A percentile compares a stretch with the other conserved stretches of the same genome.
These are phyloP conservation scores for Oreochromis spilurus DNA, from an alignment of 2,113 vertebrate species.

Conservation along the genomic window DNA sequence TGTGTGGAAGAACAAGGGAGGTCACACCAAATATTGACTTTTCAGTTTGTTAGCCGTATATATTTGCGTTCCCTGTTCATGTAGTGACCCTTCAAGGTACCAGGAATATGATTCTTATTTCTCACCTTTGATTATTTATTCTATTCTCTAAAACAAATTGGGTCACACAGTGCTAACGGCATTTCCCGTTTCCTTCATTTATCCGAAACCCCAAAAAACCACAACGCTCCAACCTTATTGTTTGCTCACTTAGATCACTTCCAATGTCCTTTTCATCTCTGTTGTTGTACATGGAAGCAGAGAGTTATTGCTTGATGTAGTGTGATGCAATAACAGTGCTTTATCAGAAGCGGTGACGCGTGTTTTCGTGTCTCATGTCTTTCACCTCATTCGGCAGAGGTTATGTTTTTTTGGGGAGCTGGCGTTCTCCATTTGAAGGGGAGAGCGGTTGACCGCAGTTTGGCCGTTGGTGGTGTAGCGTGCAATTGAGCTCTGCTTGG, in stretches of 20 bases:
- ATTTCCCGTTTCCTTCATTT: constrained; percentile 47
- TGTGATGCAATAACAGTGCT: constrained; percentile 40
- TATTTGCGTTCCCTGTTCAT: not conserved
- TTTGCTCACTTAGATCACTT: constrained; percentile 38
- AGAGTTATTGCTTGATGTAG: constrained; percentile 36
- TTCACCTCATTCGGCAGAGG: constrained; percentile 53
- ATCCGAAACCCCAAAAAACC: constrained; percentile 35
- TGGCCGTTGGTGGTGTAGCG: constrained; percentile 64
- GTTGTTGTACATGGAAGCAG: constrained; percentile 40
- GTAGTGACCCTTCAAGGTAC: not conserved
- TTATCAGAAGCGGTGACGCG: constrained; percentile 20
- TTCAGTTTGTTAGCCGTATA: not conserved
- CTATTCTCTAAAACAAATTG: constrained; percentile 45
- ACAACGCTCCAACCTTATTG: not conserved
- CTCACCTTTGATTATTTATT: constrained; percentile 51
- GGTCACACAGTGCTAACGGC: constrained; percentile 7
- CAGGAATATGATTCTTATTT: constrained; percentile 15
- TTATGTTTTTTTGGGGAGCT: constrained; percentile 50
- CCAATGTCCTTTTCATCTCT: constrained; percentile 42
- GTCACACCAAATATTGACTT: not conserved
- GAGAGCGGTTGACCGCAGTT: constrained; percentile 60
- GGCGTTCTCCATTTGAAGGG: constrained; percentile 54
- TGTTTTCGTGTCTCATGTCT: constrained; percentile 46
- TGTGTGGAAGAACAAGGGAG: not conserved
- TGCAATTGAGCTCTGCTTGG: constrained; percentile 67